A percentile compares a stretch with the other conserved stretches of the same genome.
Evolutionary conservation across 2,113 vertebrate genomes (phyloP).

Genomic region (Verasper variegatus): DNA sequence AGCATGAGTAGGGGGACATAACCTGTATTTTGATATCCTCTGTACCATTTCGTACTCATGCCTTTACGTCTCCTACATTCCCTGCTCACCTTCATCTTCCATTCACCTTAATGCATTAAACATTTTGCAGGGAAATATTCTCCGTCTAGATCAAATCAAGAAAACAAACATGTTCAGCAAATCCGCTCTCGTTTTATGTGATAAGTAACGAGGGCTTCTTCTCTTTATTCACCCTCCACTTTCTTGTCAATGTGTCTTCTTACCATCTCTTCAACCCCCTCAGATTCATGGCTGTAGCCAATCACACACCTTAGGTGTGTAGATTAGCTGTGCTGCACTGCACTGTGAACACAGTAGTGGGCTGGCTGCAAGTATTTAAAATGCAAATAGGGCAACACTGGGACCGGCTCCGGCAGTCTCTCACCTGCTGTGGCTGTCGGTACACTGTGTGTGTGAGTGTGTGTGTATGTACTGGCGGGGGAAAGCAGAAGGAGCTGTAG

Average conservation of each 20-base stretch:
- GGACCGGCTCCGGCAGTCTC: slow-evolving; percentile 87
- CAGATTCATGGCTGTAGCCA: slow-evolving; percentile 54
- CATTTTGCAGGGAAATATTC: background rate
- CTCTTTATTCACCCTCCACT: slow-evolving; percentile 2
- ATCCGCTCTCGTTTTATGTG: background rate
- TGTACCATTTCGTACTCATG: no score
- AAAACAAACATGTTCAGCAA: background rate
- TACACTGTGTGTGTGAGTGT: slow-evolving; percentile 37
- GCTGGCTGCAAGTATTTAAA: slow-evolving; percentile 78
- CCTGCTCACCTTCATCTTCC: background rate
- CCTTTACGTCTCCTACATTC: background rate
- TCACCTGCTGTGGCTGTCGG: slow-evolving; percentile 75
- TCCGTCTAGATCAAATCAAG: background rate
- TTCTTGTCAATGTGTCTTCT: slow-evolving; percentile 37
- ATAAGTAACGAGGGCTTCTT: background rate
- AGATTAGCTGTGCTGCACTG: slow-evolving; percentile 78
- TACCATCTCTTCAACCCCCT: slow-evolving; percentile 49
- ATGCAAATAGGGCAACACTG: slow-evolving; percentile 86
- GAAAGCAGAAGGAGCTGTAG: slow-evolving; percentile 4
- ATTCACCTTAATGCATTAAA: background rate
- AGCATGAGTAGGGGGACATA: background rate
- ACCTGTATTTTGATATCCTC: background rate
- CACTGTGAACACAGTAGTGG: slow-evolving; percentile 77
- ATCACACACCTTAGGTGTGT: slow-evolving; percentile 80
- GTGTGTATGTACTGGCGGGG: slow-evolving; percentile 43